phyloP scores from a whole-genome alignment of 64 coral and sea anemone species.

The Anthopleura sola region DNA sequence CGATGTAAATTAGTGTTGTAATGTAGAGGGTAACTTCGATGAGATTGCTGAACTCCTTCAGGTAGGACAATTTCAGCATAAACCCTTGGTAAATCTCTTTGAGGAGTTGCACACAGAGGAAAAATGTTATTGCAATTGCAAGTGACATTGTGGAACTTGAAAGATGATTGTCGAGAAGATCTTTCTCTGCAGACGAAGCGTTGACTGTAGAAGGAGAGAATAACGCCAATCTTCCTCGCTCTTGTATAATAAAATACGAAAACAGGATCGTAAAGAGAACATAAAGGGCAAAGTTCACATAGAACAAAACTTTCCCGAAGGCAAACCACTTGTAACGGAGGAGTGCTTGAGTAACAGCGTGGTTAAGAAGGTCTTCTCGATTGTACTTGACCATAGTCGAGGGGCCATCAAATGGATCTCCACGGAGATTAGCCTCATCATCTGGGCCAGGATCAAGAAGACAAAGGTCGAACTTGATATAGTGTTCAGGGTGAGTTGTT shows the following conservation, averaged over 20 bases:
- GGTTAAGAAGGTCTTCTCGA: constrained; percentile 66
- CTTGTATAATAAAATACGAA: constrained; percentile 57
- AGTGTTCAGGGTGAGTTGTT: constrained; percentile 50
- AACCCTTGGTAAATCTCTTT: constrained; percentile 63
- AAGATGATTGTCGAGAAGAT: background rate
- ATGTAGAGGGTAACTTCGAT: constrained; percentile 37
- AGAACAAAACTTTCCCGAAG: constrained; percentile 59
- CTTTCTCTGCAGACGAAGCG: constrained; percentile 7
- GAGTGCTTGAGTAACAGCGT: constrained; percentile 49
- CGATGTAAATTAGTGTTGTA: constrained; percentile 15
- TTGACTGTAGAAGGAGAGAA: constrained; percentile 21
- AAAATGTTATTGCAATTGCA: constrained; percentile 23
- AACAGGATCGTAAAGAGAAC: constrained; percentile 57
- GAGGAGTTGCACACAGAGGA: background rate
- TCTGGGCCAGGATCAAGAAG: constrained; percentile 55
- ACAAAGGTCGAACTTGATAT: constrained; percentile 32
- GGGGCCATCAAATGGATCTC: constrained; percentile 44
- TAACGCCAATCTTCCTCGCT: constrained; percentile 49
- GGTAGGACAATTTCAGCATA: constrained; percentile 38
- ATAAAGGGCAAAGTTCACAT: constrained; percentile 48
- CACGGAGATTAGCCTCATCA: background rate
- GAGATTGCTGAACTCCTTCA: constrained; percentile 59
- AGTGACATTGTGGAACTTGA: constrained; percentile 1
- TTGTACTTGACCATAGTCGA: constrained; percentile 52
- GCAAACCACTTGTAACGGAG: constrained; percentile 69